Evolutionary conservation across 2,113 vertebrate genomes (phyloP), one percentile per base, ranked within the genome.

Genomic region (Arvicanthis niloticus): DNA sequence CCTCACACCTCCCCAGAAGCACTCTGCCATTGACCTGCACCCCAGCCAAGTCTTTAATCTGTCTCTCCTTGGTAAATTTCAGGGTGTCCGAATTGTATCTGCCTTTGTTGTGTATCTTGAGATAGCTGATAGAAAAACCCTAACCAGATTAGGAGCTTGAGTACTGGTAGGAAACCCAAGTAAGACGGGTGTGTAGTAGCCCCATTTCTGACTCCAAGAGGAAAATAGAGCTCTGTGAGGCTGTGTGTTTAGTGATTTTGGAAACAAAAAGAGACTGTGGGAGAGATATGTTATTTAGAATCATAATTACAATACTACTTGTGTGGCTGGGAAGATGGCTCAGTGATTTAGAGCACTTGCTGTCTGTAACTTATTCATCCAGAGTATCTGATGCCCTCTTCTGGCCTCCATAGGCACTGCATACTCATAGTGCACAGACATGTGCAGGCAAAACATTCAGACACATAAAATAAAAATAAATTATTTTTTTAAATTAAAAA

Each of bases 51-150:
- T 31, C 13, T 34, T 45, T 42, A 45, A 8, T 70, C 40, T 21
- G 81, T 94, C 31, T 93, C 70, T 68, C 56, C 53, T 90, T 58
- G 16, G 91, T 72, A 81, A 40, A 96, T 37, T 42, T 90, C 80
- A 88, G 45, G 45, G 15, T 58, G 92, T 97, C 72, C 89, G 77
- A 89, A 40, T 67, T 68, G 3, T 26, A 31, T 56, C 76, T 93
- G 85, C 89, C 81, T 92, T 82, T 58, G 45, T 78, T 91, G 72
- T 22, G 24, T 89, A 13, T 37, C 88, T 88, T 60, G 34, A 91
- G 56, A 86, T 86, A 56, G 72, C 77, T 12, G 2, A 40, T 82
- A 87, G 84, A 88, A 81, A 34, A 91, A 68, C n/a, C 2, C 12
- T 60, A 37, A n/a, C 67, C 34, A 94, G 72, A 90, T 70, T 12